Evolutionary conservation across 2,113 vertebrate genomes (phyloP).

Genomic region (Plectropomus leopardus): DNA sequence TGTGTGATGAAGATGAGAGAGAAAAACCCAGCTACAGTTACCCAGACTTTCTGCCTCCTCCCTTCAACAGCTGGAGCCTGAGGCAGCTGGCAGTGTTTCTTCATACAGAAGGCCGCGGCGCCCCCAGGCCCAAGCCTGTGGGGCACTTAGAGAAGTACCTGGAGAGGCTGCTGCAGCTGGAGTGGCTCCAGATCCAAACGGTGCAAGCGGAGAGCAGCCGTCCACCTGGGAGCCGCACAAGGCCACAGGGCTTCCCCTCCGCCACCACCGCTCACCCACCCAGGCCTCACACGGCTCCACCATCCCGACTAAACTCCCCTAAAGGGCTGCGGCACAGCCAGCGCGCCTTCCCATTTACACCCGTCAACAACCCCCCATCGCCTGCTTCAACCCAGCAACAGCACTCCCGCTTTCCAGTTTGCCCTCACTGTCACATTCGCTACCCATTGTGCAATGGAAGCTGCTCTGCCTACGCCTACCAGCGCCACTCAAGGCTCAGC

Average conservation of each 20-base stretch:
- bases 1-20: constrained; percentile 66
- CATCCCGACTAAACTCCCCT: constrained; percentile 84
- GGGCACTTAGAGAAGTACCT: constrained; percentile 90
- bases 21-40: constrained; percentile 83
- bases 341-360: constrained; percentile 76
- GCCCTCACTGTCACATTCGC: constrained; percentile 84
- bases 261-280: constrained; percentile 64
- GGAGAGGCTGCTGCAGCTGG: constrained; percentile 90
- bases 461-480: constrained; percentile 85
- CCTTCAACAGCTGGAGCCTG: constrained; percentile 94
- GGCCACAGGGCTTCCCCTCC: constrained; percentile 64
- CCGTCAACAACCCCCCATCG: constrained; percentile 79
- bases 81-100: constrained; percentile 87
- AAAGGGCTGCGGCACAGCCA: constrained; percentile 82
- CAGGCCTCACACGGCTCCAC: constrained; percentile 86
- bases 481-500: constrained; percentile 86
- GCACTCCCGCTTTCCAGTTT: constrained; percentile 73
- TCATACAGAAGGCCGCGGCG: constrained; percentile 84
- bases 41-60: constrained; percentile 93
- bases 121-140: constrained; percentile 82
- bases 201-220: constrained; percentile 88
- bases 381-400: constrained; percentile 73
- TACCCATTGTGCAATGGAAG: constrained; percentile 85
- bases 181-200: constrained; percentile 94
- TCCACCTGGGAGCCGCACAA: constrained; percentile 66